Conservation (phyloP, 2,888 invertebrate genomes). For the Seira ritae region DNA sequence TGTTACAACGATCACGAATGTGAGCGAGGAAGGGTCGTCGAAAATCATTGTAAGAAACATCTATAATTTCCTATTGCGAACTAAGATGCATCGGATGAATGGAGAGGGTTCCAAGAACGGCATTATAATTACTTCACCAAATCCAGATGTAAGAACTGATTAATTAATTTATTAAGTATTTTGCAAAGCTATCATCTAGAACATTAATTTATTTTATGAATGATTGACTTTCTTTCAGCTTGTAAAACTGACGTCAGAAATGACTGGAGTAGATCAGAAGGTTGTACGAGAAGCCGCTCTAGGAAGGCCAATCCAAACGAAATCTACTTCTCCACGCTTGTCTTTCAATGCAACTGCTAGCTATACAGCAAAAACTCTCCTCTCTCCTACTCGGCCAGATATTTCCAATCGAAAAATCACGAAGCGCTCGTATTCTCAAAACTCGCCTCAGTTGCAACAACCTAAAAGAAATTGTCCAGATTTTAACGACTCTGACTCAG, state of each 20-base stretch:
- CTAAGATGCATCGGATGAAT: background rate
- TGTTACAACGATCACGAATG: no score
- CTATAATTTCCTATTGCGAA: constrained; percentile 14
- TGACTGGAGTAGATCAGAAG: constrained; percentile 22
- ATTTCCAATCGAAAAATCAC: no score
- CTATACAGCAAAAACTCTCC: no score
- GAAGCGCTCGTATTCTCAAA: no score
- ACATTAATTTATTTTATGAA: background rate
- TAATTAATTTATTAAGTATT: background rate
- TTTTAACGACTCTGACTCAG: background rate
- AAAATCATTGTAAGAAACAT: constrained; percentile 21
- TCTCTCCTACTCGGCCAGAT: no score
- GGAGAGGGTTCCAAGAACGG: constrained; percentile 5
- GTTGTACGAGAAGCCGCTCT: background rate
- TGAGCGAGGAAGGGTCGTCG: no score
- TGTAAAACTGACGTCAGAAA: constrained; percentile 29
- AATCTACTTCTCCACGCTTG: no score
- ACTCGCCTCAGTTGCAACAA: no score
- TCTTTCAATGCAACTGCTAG: no score
- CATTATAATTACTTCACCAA: constrained; percentile 4
- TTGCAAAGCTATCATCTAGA: background rate
- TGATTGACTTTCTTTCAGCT: constrained; percentile 24
- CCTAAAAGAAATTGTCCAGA: background rate
- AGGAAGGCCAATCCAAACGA: no score
- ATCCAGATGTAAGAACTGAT: constrained; percentile 43